Base-by-base conservation (phyloP, 2,888 invertebrate species). In the Smittia aterrima region DNA sequence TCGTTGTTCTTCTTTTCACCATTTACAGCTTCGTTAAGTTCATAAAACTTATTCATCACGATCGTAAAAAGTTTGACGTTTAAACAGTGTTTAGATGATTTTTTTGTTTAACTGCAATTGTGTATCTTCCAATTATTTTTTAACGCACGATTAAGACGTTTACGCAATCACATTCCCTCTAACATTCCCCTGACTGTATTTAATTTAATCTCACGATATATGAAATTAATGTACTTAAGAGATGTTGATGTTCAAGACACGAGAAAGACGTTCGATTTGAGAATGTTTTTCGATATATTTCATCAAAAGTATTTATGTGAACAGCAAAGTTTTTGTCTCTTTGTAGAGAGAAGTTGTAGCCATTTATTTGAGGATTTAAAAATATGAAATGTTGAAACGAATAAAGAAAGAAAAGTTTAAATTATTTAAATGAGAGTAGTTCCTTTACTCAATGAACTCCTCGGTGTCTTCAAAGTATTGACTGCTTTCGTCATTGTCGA, bases 381-480 rank as follows among this genome's bases (percentile, higher is more conserved):
- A 22, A 3, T 58, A 58, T 22, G 58, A 58, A 58, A 58, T 58
- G 58, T 58, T 58, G 58, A 58, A 13, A 22, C 7, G 58, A 58
- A 58, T 58, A 58, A 58, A 58, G 47, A 47, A 2, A 3, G 58
- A 58, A 16, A 47, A 11, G 11, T 58, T 58, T 58, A 58, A 58
- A 58, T 58, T 58, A 58, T 58, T 58, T 58, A 58, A 38, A n/a
- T n/a, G n/a, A n/a, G n/a, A n/a, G n/a, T n/a, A n/a, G n/a, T 38
- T 38, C 9, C 9, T 58, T 58, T 58, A 18, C 18, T 58, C 58
- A 13, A 58, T 22, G 22, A 58, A 20, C 18, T 58, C 58, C 22
- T 22, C 58, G 1, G 58, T 58, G 1, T 18, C 22, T 22, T 58
- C 58, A 22, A 13, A 58, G n/a, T 47, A 13, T 47, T 13, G 47